These are phyloP conservation scores for Achlya flavicornis DNA, from an alignment of 2,888 invertebrate genomes.

Conservation along the genomic window DNA sequence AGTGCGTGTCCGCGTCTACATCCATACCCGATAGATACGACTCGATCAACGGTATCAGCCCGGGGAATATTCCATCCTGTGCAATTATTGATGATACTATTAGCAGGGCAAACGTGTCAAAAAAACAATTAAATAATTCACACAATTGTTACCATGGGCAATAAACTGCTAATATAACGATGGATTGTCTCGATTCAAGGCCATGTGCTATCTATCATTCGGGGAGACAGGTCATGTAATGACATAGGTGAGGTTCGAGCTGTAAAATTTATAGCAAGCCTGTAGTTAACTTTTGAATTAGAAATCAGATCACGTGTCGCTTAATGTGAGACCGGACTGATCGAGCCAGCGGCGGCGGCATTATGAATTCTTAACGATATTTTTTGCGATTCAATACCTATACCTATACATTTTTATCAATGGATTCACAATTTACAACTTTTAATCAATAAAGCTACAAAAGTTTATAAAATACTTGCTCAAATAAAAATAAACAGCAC, in stretches of 20 bases:
- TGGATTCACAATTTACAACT: background rate
- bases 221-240: background rate
- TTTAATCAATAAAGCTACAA: too few relatives aligned
- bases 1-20: constrained; percentile 98
- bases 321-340: too few relatives aligned
- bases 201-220: background rate
- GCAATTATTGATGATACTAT: background rate
- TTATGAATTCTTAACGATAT: too few relatives aligned
- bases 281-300: too few relatives aligned
- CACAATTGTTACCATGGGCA: background rate
- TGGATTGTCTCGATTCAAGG: background rate
- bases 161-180: background rate
- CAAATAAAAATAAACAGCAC: too few relatives aligned
- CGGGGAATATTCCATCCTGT: constrained; percentile 95
- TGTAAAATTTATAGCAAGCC: background rate
- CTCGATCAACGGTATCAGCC: constrained; percentile 96
- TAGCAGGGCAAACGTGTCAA: background rate
- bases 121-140: background rate
- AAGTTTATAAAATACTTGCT: too few relatives aligned
- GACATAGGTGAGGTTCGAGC: background rate
- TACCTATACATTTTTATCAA: background rate
- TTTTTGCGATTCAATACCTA: too few relatives aligned
- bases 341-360: too few relatives aligned
- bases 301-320: too few relatives aligned
- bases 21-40: constrained; percentile 97